phyloP scores from a whole-genome alignment of 2,888 invertebrate species.

The Drosophila pegasa region DNA sequence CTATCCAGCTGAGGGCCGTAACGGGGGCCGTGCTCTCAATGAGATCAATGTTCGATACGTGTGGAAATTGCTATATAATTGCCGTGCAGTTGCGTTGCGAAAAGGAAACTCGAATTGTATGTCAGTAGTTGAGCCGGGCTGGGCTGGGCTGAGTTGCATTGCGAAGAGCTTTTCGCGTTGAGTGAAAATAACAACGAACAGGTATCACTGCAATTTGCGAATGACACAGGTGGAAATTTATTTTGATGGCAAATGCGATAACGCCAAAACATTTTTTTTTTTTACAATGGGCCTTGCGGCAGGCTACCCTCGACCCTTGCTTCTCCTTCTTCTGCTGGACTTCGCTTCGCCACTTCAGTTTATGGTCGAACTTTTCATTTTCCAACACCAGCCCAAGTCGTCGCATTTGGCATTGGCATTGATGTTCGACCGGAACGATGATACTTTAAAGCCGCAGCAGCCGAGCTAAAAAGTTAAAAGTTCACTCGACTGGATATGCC shows the following conservation, averaged over 20 bases:
- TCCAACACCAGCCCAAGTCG: conserved; percentile 18
- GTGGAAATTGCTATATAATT: conserved; percentile 81
- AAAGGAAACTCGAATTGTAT: conserved; percentile 68
- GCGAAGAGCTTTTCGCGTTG: conserved; percentile 39
- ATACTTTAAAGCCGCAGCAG: conserved; percentile 29
- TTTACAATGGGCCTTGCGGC: conserved; percentile 13
- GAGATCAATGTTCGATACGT: conserved; percentile 77
- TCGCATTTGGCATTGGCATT: conserved; percentile 54
- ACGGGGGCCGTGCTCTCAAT: conserved; percentile 44
- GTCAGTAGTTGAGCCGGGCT: conserved; percentile 42
- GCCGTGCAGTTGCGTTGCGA: conserved; percentile 44
- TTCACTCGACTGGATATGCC: conserved; percentile 44
- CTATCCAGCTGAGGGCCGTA: conserved; percentile 15
- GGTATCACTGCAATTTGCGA: conserved; percentile 79
- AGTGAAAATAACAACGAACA: conserved; percentile 59
- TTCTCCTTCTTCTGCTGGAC: background rate
- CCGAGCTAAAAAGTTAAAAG: conserved; percentile 63
- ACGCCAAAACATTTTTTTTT: conserved; percentile 77
- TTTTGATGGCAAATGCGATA: conserved; percentile 80
- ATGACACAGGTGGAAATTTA: conserved; percentile 82
- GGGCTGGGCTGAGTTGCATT: background rate
- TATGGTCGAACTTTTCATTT: conserved; percentile 44
- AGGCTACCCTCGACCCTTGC: background rate
- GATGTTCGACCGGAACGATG: conserved; percentile 46
- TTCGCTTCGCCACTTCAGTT: conserved; percentile 34